Evolutionary conservation across 2,888 invertebrate genomes (phyloP).

Genomic region (Lycaena phlaeas): DNA sequence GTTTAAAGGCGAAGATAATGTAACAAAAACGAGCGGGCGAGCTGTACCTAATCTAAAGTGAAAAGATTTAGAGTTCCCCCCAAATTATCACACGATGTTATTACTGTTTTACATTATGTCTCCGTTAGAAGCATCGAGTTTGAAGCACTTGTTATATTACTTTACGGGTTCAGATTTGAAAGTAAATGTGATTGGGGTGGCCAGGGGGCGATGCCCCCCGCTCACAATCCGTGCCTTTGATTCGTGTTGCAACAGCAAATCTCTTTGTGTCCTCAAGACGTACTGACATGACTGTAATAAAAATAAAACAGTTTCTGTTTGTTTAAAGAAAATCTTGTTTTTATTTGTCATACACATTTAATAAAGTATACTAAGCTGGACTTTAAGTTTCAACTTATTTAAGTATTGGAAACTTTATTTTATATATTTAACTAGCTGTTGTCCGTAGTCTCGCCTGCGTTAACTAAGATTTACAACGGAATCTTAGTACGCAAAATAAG

Average conservation of each 20-base stretch:
- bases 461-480: too few relatives aligned
- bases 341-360: too few relatives aligned
- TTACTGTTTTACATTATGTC: constrained; percentile 12
- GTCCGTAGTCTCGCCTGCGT: too few relatives aligned
- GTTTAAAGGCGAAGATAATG: constrained; percentile 50
- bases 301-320: not conserved
- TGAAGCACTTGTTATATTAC: constrained; percentile 15
- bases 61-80: constrained; percentile 56
- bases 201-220: not conserved
- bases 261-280: constrained; percentile 5
- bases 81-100: constrained; percentile 33
- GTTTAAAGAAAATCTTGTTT: too few relatives aligned
- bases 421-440: too few relatives aligned
- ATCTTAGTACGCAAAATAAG: too few relatives aligned
- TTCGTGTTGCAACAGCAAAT: constrained; percentile 4
- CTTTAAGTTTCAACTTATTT: too few relatives aligned
- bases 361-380: too few relatives aligned
- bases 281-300: not conserved
- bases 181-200: constrained; percentile 9
- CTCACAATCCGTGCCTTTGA: constrained; percentile 4
- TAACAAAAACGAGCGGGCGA: constrained; percentile 50
- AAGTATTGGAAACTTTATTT: too few relatives aligned
- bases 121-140: constrained; percentile 12
- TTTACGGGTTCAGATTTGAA: constrained; percentile 11
- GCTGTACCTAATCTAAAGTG: constrained; percentile 60